Percentiles rank a stretch among this genome's conserved stretches.
Conservation (phyloP, 2,888 invertebrate species). For the Diabrotica balteata region DNA sequence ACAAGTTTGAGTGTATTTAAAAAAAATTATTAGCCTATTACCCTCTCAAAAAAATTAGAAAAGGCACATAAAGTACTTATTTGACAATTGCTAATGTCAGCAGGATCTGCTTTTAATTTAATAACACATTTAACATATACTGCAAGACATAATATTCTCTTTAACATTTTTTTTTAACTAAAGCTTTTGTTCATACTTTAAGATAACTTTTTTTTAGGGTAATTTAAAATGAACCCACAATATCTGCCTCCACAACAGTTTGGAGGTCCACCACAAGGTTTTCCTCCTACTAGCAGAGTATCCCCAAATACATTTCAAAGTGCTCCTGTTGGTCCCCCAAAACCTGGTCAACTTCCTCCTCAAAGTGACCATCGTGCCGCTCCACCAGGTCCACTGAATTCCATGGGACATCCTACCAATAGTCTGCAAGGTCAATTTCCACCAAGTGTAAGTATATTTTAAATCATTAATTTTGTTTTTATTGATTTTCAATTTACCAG, state of each 20-base stretch:
- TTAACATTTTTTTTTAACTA: no score
- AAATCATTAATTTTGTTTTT: no score
- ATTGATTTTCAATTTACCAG: no score
- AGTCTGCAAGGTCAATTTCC: slow-evolving; percentile 34
- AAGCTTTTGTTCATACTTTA: no score
- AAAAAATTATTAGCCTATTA: no score
- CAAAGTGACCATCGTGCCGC: slow-evolving; percentile 21
- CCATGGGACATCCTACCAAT: slow-evolving; percentile 28
- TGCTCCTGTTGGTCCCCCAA: slow-evolving; percentile 36
- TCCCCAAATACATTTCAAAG: slow-evolving; percentile 34
- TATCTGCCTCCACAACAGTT: slow-evolving; percentile 58
- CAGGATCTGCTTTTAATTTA: no score
- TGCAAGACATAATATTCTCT: no score
- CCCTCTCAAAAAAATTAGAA: no score
- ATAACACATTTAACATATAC: no score
- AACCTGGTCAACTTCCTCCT: slow-evolving; percentile 32
- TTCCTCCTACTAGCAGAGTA: slow-evolving; percentile 35
- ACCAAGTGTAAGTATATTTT: slow-evolving; percentile 19
- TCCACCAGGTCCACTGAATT: slow-evolving; percentile 16
- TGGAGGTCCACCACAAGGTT: slow-evolving; percentile 41
- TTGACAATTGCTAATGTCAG: no score
- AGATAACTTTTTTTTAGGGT: slow-evolving; percentile 28
- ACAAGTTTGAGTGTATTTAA: no score
- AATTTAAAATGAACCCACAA: slow-evolving; percentile 63
- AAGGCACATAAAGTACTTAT: no score